These are phyloP conservation scores for Vireo altiloquus DNA, from an alignment of 2,113 vertebrate species.

Conservation along the genomic window DNA sequence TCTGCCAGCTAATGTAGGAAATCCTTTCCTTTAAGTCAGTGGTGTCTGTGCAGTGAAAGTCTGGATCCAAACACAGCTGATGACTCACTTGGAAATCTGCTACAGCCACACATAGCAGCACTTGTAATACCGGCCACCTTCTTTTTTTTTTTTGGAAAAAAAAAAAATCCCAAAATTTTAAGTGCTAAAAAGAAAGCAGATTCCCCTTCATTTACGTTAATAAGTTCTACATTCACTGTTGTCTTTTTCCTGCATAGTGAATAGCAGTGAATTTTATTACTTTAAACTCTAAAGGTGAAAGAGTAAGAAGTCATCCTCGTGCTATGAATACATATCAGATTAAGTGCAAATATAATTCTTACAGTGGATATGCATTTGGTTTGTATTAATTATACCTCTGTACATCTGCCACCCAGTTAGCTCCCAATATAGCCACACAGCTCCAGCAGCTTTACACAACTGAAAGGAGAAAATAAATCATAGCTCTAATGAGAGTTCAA, in stretches of 20 bases:
- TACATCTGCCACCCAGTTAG: slow-evolving; percentile 14
- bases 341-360: slow-evolving; percentile 2
- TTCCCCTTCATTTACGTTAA: neutral
- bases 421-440: neutral
- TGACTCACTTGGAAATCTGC: slow-evolving; percentile 18
- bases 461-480: slow-evolving; percentile 36
- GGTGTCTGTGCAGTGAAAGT: neutral
- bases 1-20: neutral
- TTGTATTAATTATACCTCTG: slow-evolving; percentile 28
- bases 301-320: neutral
- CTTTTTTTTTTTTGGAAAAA: neutral
- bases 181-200: neutral
- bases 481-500: neutral
- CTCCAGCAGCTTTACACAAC: neutral
- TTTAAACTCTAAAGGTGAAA: neutral
- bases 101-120: neutral
- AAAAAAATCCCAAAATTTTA: neutral
- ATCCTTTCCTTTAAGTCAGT: neutral
- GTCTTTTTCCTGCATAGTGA: neutral
- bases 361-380: neutral
- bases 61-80: neutral
- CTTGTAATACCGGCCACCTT: neutral
- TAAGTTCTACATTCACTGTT: neutral
- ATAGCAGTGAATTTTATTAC: neutral
- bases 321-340: neutral